A percentile compares a stretch with the other conserved stretches of the same genome.
phyloP scores from a whole-genome alignment of 1,140 invertebrate species.

The Microplitis demolitor region DNA sequence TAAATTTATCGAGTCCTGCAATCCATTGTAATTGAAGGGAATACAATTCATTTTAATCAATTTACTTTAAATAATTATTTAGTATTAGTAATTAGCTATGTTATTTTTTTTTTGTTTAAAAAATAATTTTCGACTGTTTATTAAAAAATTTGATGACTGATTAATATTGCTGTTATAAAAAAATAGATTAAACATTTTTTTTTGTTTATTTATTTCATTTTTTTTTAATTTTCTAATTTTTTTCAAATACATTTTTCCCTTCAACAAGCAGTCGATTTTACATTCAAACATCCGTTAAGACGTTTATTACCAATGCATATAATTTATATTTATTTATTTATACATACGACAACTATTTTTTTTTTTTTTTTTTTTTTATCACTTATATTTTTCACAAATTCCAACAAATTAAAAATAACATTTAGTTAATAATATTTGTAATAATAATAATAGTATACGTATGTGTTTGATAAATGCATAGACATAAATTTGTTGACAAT shows the following conservation, averaged over 20 bases:
- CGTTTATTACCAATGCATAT: not conserved
- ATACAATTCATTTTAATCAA: slow-evolving; percentile 8
- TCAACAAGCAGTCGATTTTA: slow-evolving; percentile 16
- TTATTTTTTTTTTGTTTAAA: not conserved
- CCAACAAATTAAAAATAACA: no score
- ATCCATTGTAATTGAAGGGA: slow-evolving; percentile 19
- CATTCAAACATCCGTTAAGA: not conserved
- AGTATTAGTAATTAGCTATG: not conserved
- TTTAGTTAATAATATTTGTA: no score
- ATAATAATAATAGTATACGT: no score
- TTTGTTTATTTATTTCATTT: not conserved
- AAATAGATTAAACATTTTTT: not conserved
- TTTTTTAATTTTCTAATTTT: slow-evolving; percentile 6
- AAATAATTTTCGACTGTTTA: not conserved
- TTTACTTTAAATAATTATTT: not conserved
- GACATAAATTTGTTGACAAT: not conserved
- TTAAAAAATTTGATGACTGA: no score
- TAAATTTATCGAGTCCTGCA: not conserved
- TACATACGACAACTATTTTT: slow-evolving; percentile 36
- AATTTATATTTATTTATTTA: not conserved
- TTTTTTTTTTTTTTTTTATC: not conserved
- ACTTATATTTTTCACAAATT: no score
- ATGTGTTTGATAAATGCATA: slow-evolving; percentile 18
- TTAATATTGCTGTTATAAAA: no score
- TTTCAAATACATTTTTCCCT: slow-evolving; percentile 20